Percentiles rank a stretch among this genome's conserved stretches.
These are phyloP conservation scores for Macrophya annulata DNA, from an alignment of 2,888 invertebrate species.

Conservation along the genomic window DNA sequence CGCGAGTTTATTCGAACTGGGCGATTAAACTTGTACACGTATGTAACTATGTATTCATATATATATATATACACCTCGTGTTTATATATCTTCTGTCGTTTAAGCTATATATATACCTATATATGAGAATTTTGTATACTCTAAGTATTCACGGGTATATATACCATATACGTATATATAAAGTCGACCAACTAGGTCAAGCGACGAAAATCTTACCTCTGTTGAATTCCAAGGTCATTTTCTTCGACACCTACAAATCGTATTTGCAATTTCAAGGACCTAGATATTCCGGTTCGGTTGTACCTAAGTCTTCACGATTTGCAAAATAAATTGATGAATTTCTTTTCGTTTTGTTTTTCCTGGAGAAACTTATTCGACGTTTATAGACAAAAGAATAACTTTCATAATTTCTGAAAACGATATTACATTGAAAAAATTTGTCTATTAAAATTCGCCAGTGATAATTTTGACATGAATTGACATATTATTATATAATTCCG, in stretches of 20 bases:
- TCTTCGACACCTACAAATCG: not conserved
- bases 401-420: not conserved
- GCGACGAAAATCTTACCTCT: slow-evolving; percentile 61
- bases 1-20: slow-evolving; percentile 29
- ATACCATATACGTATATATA: slow-evolving; percentile 52
- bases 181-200: slow-evolving; percentile 65
- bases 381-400: not conserved
- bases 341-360: no score
- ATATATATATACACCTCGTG: not conserved
- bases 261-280: no score
- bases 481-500: no score
- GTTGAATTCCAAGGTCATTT: slow-evolving; percentile 37
- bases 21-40: not conserved
- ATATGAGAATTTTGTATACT: not conserved
- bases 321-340: not conserved
- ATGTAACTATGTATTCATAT: not conserved
- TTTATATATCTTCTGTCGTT: not conserved
- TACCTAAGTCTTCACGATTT: not conserved
- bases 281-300: no score
- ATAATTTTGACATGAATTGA: no score
- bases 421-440: not conserved
- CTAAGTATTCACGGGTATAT: not conserved
- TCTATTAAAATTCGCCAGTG: no score
- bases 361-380: not conserved
- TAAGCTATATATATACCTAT: not conserved